Percentiles rank a stretch among this genome's conserved stretches.
These are phyloP conservation scores for Mantis religiosa DNA, from an alignment of 2,888 invertebrate species.

Conservation along the genomic window DNA sequence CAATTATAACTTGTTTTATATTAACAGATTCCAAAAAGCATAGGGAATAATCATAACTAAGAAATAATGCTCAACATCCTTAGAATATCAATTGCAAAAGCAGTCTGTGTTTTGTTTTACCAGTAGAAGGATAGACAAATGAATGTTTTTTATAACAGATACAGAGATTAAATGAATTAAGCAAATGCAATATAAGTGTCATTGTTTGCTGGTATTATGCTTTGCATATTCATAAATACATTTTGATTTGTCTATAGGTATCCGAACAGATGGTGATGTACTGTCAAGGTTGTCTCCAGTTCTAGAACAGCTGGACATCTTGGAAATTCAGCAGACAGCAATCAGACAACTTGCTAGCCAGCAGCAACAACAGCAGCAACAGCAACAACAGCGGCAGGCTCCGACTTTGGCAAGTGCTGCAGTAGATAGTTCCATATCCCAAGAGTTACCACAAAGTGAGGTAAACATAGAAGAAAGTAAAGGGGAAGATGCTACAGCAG, in stretches of 20 bases:
- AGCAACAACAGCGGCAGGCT: background rate
- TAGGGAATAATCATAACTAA: no score
- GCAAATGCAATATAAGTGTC: no score
- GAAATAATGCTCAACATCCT: no score
- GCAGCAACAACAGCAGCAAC: slow-evolving; percentile 44
- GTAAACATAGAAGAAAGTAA: slow-evolving; percentile 40
- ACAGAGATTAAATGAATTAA: no score
- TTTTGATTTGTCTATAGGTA: background rate
- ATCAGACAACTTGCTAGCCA: slow-evolving; percentile 39
- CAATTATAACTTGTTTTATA: no score
- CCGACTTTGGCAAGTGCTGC: background rate
- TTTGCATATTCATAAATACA: background rate
- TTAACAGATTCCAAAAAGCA: no score
- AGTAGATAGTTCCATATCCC: background rate
- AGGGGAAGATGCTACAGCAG: background rate
- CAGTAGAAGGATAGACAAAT: no score
- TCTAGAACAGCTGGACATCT: slow-evolving; percentile 29
- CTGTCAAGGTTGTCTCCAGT: slow-evolving; percentile 25
- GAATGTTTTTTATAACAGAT: no score
- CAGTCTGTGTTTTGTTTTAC: no score
- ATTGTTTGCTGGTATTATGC: background rate
- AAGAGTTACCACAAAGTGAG: slow-evolving; percentile 35
- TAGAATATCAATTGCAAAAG: no score
- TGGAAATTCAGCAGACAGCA: slow-evolving; percentile 31
- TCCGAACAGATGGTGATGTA: slow-evolving; percentile 1